Evolutionary conservation across 2,888 invertebrate species (phyloP), one percentile per base, ranked within the genome.

Genomic region (Acanthococcus lagerstroemiae): DNA sequence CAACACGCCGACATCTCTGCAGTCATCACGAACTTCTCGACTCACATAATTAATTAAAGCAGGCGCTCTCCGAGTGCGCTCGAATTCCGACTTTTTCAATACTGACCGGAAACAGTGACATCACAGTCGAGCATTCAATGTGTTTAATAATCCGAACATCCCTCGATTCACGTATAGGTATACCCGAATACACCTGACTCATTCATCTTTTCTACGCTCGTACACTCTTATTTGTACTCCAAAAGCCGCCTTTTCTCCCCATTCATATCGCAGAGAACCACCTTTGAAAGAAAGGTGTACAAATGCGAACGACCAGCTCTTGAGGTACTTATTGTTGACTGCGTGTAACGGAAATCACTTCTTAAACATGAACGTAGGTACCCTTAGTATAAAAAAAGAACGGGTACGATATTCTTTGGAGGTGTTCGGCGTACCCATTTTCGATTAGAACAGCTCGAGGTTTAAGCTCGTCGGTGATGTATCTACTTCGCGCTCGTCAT

Each of bases 101-200:
- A 56, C 46, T 58, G 58, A 58, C 58, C 58, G 58, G 58, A 58
- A 58, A 58, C 45, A 58, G 24, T 58, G 58, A 58, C 58, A 45
- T 58, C 58, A 58, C 19, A 45, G 4, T 15, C 17, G 22, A 17
- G 45, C n/a, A 58, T 58, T 58, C 58, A 58, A 45, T 46, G 26
- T 58, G 58, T 48, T 58, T 58, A 58, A 58, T 58, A 58, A 58
- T 58, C 58, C 58, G 58, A 58, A 58, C 58, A 58, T 58, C 58
- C 58, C 58, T 46, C 44, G 1, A 37, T 37, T n/a, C 37, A n/a
- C 37, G 37, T 37, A 15, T n/a, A 17, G 25, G 26, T 25, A 57
- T 46, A 46, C 21, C 3, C 21, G 58, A 46, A 58, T 58, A 58
- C 58, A 58, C 58, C 58, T 58, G 58, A 58, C 58, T 58, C 58